Percentiles rank a stretch among this genome's conserved stretches.
Evolutionary conservation across 2,888 invertebrate genomes (phyloP).

Genomic region (Tetragonula carbonaria): DNA sequence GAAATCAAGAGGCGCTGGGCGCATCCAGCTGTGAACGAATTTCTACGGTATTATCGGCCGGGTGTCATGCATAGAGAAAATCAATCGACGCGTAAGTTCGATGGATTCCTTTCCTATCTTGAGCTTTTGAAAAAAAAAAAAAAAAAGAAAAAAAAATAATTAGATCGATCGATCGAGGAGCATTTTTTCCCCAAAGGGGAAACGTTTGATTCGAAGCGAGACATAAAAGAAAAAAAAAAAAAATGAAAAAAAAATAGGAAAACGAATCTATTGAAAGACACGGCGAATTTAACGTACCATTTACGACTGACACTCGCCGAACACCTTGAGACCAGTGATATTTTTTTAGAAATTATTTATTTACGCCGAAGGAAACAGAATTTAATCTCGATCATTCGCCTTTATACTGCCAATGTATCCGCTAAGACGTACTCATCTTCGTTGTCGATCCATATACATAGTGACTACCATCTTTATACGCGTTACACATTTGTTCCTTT

Average conservation of each 20-base stretch:
- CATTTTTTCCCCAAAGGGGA: not conserved
- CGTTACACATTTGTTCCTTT: slow-evolving; percentile 57
- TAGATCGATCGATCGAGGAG: not conserved
- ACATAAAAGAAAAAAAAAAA: not conserved
- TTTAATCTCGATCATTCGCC: slow-evolving; percentile 77
- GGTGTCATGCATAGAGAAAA: slow-evolving; percentile 55
- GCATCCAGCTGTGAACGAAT: slow-evolving; percentile 80
- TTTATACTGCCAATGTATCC: slow-evolving; percentile 80
- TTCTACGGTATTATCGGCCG: slow-evolving; percentile 79
- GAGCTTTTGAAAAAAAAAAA: not conserved
- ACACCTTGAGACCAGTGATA: slow-evolving; percentile 82
- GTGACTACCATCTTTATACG: slow-evolving; percentile 45
- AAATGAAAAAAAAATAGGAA: not conserved
- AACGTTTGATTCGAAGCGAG: not conserved
- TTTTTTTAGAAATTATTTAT: slow-evolving; percentile 83
- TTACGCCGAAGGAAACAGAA: slow-evolving; percentile 78
- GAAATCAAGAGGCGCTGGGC: slow-evolving; percentile 82
- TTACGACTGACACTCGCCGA: slow-evolving; percentile 60
- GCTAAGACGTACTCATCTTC: slow-evolving; percentile 72
- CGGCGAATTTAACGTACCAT: slow-evolving; percentile 1
- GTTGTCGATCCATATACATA: slow-evolving; percentile 60
- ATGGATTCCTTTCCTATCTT: not conserved
- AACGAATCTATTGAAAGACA: slow-evolving; percentile 23
- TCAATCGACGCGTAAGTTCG: not conserved
- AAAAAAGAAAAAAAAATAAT: not conserved